Base-by-base conservation (phyloP, 2,113 vertebrate genomes). In the Psilopogon haemacephalus region DNA sequence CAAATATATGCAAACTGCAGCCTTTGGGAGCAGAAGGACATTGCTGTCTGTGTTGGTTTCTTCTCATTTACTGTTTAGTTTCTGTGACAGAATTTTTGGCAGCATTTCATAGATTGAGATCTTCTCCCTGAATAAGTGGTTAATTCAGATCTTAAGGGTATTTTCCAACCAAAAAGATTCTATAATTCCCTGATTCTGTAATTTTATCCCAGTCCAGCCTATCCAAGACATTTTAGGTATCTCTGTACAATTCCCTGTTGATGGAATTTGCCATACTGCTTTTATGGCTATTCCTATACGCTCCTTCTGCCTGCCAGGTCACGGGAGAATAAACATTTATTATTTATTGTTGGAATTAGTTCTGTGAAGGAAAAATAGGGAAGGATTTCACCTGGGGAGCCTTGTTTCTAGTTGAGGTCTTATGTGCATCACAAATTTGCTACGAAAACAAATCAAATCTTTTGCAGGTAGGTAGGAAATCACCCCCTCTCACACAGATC, bases 361-460 rank as follows among this genome's bases (percentile, higher is more conserved):
- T 54, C 35, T 54, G 14, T 33, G 58, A 72, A 42, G 8, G 19
- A 78, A 54, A 3, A 0, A 2, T 58, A 55, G 35, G 4, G 6
- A 21, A 4, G 27, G 37, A 48, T 15, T 52, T 81, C 62, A 2
- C 46, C 28, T n/a, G 20, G 18, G 19, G 8, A 71, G 4, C 5
- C 15, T 4, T 19, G 8, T 52, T 86, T 71, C 46, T 78, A 17
- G 14, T 24, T 11, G 8, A 87, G 5, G 11, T 26, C 8, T 28
- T 35, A 4, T 5, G 2, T 2, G 8, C 5, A 8, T 13, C 1
- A 0, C 27, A n/a, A 38, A 33, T 59, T 79, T 65, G 14, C 33
- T 33, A 1, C 23, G n/a, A 58, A 46, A 46, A 8, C 6, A 85
- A 79, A 37, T 4, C 11, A 54, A 65, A 32, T 3, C 19, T 85